Evolutionary conservation across 2,888 invertebrate genomes (phyloP), one percentile per base, ranked within the genome.

Genomic region (Ophioninae sp.): DNA sequence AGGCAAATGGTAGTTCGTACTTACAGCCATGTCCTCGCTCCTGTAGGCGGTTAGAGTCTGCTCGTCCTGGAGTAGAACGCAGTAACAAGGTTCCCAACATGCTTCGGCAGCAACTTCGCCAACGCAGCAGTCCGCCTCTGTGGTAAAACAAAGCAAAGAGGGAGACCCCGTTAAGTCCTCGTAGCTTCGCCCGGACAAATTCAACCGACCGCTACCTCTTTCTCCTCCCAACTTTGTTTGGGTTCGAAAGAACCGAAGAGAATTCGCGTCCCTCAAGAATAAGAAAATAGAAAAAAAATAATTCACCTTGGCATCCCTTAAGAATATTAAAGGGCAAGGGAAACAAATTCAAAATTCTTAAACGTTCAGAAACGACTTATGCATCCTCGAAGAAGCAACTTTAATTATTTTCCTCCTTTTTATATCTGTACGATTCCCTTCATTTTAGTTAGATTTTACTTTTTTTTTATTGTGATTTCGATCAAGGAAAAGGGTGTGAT

Each of bases 11-110:
- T 8, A 22, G 37, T 30, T 39, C 59, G 71, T 84, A 95, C 96
- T 96, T 91, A 96, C 96, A 93, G 96, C 95, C 93, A 97, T 95
- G 93, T 97, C 96, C 93, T 97, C 96, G 91, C 96, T 96, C 87
- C 96, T 94, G 93, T 96, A 96, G 65, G 96, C 95, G 17, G 96
- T 96, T 91, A 97, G 95, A 81, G 96, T 96, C 90, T 95, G 95
- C 87, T 96, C 95, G 92, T 96, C 96, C 93, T 96, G 96, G 88
- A 96, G 94, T 88, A 97, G 94, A 64, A 97, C 96, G 93, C 96
- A 96, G 93, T 96, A 97, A 93, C 95, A 96, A 20, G 96, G 96
- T 93, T 96, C 96, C 96, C 96, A 97, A 82, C 94, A 94, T 67
- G 95, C 94, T 67, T 95, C 94, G 68, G 94, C 94, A 63, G 95